Conservation (phyloP, 2,888 invertebrate species). For the Margaritifera margaritifera region DNA sequence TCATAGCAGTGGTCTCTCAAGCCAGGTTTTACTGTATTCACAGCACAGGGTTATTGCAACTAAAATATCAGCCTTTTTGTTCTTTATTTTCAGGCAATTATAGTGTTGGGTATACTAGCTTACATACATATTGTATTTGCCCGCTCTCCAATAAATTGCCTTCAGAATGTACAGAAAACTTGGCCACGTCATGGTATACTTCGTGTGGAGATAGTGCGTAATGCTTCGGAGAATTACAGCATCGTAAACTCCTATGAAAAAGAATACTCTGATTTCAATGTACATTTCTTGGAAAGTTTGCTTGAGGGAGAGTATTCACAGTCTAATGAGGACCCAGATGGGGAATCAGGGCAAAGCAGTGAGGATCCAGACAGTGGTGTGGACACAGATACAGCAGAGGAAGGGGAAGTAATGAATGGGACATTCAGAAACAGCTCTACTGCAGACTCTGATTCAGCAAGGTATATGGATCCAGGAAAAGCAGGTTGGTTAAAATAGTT, state of each 20-base stretch:
- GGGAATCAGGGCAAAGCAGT: not conserved
- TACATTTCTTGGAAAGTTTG: conserved; percentile 47
- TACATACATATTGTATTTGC: conserved; percentile 97
- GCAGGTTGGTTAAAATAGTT: no score
- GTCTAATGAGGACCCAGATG: not conserved
- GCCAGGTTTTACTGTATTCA: no score
- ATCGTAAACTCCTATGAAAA: conserved; percentile 89
- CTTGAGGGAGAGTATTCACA: conserved; percentile 12
- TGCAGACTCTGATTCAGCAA: no score
- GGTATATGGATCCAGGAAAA: no score
- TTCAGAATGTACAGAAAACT: conserved; percentile 85
- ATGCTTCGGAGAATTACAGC: conserved; percentile 80
- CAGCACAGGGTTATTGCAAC: no score
- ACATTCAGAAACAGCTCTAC: no score
- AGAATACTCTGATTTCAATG: conserved; percentile 74
- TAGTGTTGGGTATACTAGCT: conserved; percentile 90
- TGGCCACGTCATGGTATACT: conserved; percentile 98
- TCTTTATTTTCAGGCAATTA: conserved; percentile 78
- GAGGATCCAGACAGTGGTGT: conserved; percentile 7
- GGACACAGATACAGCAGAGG: conserved; percentile 5
- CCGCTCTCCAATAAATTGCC: conserved; percentile 92
- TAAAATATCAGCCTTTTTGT: conserved; percentile 2
- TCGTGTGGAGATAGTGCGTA: conserved; percentile 85
- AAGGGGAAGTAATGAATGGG: conserved; percentile 11
- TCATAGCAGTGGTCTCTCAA: no score